Base-by-base conservation (phyloP, 2,888 invertebrate species). In the Stratiomys singularior region DNA sequence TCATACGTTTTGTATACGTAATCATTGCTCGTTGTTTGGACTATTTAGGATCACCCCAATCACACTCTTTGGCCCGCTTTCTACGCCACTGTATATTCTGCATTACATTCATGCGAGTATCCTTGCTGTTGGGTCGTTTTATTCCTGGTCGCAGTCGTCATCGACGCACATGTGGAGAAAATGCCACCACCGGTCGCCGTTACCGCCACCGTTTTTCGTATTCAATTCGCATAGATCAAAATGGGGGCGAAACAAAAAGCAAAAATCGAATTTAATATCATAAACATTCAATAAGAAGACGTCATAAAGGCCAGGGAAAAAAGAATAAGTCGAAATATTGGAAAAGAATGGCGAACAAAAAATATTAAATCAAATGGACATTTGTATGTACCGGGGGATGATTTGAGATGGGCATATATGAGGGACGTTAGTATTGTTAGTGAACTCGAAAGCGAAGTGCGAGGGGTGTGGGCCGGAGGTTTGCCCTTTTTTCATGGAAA, bases 251-350 rank as follows among this genome's bases (percentile, higher is more conserved):
- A 82, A 81, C 82, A 78, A 78, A 79, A 80, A 37, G 76, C 79
- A 81, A 85, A 77, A 85, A 85, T 85, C 85, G 84, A 85, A 85
- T 85, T 85, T 86, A 85, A 86, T 85, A 86, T 85, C 84, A 86
- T 86, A 86, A 86, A 85, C 86, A 86, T 86, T 86, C 86, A 86
- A 86, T 86, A 85, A 85, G 85, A 83, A 82, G 77, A 79, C 82
- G 82, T 81, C 81, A 80, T 79, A 79, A 79, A 79, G 79, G 79
- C 77, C 77, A 78, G 67, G 74, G 63, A 79, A 46, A 58, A 67
- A 77, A 63, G 63, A 63, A 63, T 7, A 72, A 58, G 74, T 74
- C 74, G 76, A 76, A 78, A 79, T 79, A 79, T 78, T 78, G 78
- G 76, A 79, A 77, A 76, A 79, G 77, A 79, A 77, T 71, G 77